Evolutionary conservation across 1,140 invertebrate genomes (phyloP).

Genomic region (Pseudomyrmex cubaensis): DNA sequence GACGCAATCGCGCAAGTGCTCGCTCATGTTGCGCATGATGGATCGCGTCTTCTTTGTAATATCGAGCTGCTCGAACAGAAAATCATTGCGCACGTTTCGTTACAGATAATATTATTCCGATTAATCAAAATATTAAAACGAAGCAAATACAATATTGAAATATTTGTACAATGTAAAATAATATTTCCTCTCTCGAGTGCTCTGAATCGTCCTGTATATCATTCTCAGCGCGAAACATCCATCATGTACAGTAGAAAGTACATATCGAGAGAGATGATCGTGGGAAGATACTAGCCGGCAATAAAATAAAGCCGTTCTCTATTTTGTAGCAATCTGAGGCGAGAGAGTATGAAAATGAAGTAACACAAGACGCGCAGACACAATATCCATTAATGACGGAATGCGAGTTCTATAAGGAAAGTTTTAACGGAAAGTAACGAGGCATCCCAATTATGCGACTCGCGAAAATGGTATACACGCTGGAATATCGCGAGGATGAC

Average conservation of each 20-base stretch:
- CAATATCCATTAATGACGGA: conserved; percentile 37
- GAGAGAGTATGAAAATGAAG: conserved; percentile 29
- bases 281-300: conserved; percentile 39
- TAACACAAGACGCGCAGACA: neutral
- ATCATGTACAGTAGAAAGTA: conserved; percentile 40
- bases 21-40: neutral
- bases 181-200: neutral
- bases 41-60: neutral
- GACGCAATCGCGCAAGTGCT: neutral
- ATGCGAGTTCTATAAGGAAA: conserved; percentile 6
- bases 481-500: neutral
- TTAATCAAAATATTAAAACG: too few relatives aligned
- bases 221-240: conserved; percentile 12
- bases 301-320: conserved; percentile 38
- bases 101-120: too few relatives aligned
- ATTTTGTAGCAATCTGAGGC: conserved; percentile 2
- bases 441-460: conserved; percentile 23
- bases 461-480: conserved; percentile 2
- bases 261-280: conserved; percentile 45
- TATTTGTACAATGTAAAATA: neutral
- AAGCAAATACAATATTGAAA: too few relatives aligned
- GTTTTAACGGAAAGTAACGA: conserved; percentile 29
- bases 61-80: neutral
- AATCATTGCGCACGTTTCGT: too few relatives aligned
- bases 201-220: conserved; percentile 5